Conservation (phyloP, 2,888 invertebrate genomes). For the Himalopsyche kuldschensis region DNA sequence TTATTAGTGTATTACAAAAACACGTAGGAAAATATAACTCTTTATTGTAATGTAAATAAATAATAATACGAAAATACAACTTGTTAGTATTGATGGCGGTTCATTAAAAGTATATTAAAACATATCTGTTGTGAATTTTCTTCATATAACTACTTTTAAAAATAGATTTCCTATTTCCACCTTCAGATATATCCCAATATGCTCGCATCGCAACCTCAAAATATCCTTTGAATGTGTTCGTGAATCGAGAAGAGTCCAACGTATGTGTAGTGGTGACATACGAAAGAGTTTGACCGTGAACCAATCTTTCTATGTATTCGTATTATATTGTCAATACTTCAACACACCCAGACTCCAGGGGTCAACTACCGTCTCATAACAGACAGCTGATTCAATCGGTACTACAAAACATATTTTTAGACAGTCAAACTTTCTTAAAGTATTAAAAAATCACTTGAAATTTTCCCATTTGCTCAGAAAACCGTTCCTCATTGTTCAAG, state of each 20-base stretch:
- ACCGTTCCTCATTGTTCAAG: too few relatives aligned
- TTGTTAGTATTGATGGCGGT: too few relatives aligned
- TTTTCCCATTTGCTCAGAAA: too few relatives aligned
- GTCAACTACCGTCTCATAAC: background rate
- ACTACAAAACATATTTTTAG: too few relatives aligned
- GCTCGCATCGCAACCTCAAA: background rate
- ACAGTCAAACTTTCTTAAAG: too few relatives aligned
- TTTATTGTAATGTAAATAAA: too few relatives aligned
- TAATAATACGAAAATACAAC: too few relatives aligned
- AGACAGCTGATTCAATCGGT: background rate
- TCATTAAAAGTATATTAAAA: too few relatives aligned
- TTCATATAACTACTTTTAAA: background rate
- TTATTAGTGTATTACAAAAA: too few relatives aligned
- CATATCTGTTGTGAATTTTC: too few relatives aligned
- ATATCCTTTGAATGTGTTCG: background rate
- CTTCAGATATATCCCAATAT: background rate
- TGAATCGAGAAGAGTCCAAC: background rate
- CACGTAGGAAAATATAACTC: too few relatives aligned
- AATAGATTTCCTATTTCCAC: background rate
- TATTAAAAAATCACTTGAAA: too few relatives aligned
- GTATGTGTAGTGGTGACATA: background rate
- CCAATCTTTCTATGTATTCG: background rate
- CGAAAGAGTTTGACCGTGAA: background rate
- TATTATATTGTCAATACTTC: background rate
- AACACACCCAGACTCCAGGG: background rate